These are phyloP conservation scores for Oreortyx pictus DNA, from an alignment of 2,797 vertebrate species.

Conservation along the genomic window DNA sequence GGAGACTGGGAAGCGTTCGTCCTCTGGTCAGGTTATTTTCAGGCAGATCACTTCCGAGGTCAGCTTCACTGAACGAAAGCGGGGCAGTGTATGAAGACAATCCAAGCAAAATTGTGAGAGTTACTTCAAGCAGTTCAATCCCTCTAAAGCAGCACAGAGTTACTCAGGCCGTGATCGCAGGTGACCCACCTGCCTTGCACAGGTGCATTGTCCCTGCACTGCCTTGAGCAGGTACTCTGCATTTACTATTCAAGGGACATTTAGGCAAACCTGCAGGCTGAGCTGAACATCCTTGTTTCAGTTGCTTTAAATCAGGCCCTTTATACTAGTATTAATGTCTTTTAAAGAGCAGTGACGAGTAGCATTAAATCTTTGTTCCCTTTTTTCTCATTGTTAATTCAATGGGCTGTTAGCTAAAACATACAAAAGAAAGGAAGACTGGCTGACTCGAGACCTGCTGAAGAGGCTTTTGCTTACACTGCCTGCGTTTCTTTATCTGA, in stretches of 20 bases:
- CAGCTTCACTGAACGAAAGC: accelerated
- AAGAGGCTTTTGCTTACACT: constrained; percentile 52
- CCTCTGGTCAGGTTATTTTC: not conserved
- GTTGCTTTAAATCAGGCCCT: not conserved
- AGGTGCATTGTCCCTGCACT: not conserved
- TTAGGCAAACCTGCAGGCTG: not conserved
- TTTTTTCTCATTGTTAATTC: constrained; percentile 46
- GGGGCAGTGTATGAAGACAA: not conserved
- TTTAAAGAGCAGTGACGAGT: not conserved
- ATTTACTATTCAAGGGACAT: not conserved
- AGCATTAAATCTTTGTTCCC: constrained; percentile 18
- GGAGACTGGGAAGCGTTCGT: not conserved
- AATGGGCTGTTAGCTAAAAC: constrained; percentile 57
- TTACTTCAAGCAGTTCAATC: not conserved
- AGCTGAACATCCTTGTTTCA: not conserved
- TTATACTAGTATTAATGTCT: not conserved
- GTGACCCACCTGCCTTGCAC: not conserved
- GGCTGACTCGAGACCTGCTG: constrained; percentile 47
- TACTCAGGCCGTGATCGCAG: not conserved
- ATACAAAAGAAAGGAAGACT: constrained; percentile 35
- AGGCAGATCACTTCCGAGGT: not conserved
- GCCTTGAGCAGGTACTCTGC: not conserved
- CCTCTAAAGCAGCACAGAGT: accelerated
- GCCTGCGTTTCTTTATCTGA: constrained; percentile 42
- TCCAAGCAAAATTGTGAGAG: not conserved